Conservation (phyloP, 2,888 invertebrate genomes). For the Odontothrips loti region DNA sequence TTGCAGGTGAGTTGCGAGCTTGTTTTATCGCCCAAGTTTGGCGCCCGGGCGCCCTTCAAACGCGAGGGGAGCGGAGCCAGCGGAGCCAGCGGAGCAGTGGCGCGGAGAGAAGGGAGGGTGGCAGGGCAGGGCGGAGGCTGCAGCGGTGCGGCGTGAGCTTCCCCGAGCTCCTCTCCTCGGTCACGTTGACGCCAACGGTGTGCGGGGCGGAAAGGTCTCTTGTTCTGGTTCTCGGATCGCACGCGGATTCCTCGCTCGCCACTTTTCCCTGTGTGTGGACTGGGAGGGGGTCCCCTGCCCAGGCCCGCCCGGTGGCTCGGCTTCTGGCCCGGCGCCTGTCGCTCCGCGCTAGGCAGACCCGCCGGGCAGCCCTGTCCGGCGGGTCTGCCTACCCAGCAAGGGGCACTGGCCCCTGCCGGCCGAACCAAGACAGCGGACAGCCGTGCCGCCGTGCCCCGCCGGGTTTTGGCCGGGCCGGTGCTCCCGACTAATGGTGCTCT, state of each 20-base stretch:
- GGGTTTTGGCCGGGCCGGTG: too few species aligned
- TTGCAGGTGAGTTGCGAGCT: neutral
- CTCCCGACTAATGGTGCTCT: slow-evolving; percentile 1
- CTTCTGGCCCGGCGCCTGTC: neutral
- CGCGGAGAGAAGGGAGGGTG: neutral
- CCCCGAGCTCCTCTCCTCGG: neutral
- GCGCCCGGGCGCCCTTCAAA: neutral
- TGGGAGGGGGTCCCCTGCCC: too few species aligned
- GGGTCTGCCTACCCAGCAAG: neutral
- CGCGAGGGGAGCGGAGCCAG: too few species aligned
- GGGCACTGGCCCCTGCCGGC: neutral
- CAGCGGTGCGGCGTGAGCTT: neutral
- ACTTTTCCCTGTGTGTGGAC: too few species aligned
- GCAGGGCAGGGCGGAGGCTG: neutral
- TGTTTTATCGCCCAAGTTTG: slow-evolving; percentile 17
- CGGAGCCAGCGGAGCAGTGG: too few species aligned
- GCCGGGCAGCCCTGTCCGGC: neutral
- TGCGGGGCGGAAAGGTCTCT: neutral
- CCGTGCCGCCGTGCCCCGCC: too few species aligned
- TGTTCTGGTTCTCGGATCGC: too few species aligned
- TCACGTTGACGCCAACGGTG: neutral
- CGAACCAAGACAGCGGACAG: too few species aligned
- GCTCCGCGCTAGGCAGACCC: neutral
- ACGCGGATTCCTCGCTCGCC: neutral
- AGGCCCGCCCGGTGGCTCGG: neutral